These are phyloP conservation scores for Lagopus leucura DNA, from an alignment of 2,113 vertebrate species.

Conservation along the genomic window DNA sequence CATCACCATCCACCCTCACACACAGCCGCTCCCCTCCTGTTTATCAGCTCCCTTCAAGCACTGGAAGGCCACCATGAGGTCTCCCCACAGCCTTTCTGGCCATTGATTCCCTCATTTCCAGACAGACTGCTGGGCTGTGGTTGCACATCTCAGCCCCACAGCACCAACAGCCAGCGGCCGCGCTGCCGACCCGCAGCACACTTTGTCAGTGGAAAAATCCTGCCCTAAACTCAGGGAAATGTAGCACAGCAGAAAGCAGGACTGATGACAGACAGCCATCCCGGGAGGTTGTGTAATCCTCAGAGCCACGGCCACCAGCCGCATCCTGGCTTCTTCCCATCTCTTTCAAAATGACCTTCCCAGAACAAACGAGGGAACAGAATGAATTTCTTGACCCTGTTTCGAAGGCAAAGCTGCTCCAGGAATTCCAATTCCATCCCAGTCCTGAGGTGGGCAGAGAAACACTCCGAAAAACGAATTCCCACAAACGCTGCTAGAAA, in stretches of 20 bases:
- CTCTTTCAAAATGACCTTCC: constrained; percentile 31
- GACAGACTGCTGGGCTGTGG: background rate
- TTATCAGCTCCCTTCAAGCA: too few relatives aligned
- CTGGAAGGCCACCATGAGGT: too few relatives aligned
- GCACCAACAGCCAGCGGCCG: background rate
- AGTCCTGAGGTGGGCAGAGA: fast-evolving
- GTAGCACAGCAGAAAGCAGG: background rate
- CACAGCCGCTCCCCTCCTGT: too few relatives aligned
- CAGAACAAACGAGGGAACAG: background rate
- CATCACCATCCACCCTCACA: too few relatives aligned
- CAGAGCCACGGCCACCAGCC: background rate
- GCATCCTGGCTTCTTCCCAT: constrained; percentile 37
- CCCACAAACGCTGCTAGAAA: fast-evolving
- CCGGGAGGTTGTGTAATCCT: background rate
- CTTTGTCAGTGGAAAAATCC: constrained; percentile 25
- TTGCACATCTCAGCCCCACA: fast-evolving
- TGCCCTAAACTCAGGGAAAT: background rate
- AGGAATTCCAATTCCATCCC: fast-evolving
- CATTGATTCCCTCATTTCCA: background rate
- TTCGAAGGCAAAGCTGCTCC: background rate
- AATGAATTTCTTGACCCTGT: background rate
- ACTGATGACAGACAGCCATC: constrained; percentile 13
- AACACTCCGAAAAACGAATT: background rate
- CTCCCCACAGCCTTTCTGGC: background rate
- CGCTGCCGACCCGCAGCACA: background rate